phyloP scores from a whole-genome alignment of 2,888 invertebrate species.

The Hirtodrosophila histrioides region DNA sequence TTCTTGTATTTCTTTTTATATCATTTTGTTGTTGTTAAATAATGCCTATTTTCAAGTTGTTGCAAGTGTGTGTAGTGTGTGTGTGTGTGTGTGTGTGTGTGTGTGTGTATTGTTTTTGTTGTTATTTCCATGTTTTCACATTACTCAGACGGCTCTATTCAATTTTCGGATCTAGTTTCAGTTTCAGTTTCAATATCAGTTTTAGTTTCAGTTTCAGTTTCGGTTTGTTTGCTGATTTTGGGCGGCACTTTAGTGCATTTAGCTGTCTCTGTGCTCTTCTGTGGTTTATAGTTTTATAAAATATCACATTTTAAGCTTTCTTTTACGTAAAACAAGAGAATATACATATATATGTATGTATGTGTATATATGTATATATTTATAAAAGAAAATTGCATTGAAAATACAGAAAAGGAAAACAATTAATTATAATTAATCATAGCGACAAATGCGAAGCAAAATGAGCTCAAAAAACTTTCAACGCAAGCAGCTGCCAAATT shows the following conservation, averaged over 20 bases:
- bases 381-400: constrained; percentile 24
- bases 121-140: constrained; percentile 10
- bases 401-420: constrained; percentile 17
- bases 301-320: constrained; percentile 85
- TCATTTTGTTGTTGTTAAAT: constrained; percentile 21
- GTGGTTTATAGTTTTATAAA: constrained; percentile 82
- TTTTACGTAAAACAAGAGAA: constrained; percentile 15
- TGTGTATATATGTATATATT: constrained; percentile 5
- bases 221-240: constrained; percentile 10
- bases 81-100: constrained; percentile 7
- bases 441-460: constrained; percentile 34
- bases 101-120: constrained; percentile 7
- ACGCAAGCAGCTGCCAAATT: constrained; percentile 43
- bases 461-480: constrained; percentile 28
- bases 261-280: constrained; percentile 39
- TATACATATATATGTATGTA: constrained; percentile 1
- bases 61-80: constrained; percentile 29
- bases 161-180: constrained; percentile 11
- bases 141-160: constrained; percentile 42
- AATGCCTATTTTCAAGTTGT: constrained; percentile 35
- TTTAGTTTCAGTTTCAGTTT: constrained; percentile 16
- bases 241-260: background rate
- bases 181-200: constrained; percentile 17
- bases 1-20: background rate
- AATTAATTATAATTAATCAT: constrained; percentile 7